phyloP scores from a whole-genome alignment of 35 echinoderm and acorn worm genomes.

The Acanthaster planci region DNA sequence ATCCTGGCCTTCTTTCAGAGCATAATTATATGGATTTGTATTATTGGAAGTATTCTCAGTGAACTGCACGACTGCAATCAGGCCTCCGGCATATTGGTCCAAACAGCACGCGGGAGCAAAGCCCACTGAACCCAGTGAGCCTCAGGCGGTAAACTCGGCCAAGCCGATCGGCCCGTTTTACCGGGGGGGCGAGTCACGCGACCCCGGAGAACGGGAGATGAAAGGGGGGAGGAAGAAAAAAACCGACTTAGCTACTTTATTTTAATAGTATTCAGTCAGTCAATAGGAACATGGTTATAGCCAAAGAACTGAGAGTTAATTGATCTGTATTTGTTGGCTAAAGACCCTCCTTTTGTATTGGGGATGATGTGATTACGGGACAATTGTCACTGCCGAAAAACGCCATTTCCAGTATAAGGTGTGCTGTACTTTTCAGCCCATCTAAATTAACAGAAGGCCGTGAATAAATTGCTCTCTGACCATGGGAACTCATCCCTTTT shows the following conservation, averaged over 20 bases:
- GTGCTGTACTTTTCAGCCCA: conserved; percentile 6
- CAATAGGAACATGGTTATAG: neutral
- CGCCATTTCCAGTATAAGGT: neutral
- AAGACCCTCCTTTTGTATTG: neutral
- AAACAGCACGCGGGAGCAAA: neutral
- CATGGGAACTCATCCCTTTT: neutral
- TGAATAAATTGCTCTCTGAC: conserved; percentile 1
- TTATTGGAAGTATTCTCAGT: neutral
- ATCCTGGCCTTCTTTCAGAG: neutral
- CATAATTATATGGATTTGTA: conserved; percentile 22
- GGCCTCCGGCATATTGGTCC: neutral
- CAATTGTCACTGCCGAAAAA: neutral
- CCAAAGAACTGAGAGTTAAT: neutral
- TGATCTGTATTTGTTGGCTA: neutral
- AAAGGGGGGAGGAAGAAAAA: neutral
- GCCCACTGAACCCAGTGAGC: neutral
- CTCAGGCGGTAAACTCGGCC: neutral
- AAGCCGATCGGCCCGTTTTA: neutral
- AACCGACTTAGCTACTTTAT: neutral
- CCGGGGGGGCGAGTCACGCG: conserved; percentile 10
- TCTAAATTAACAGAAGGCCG: neutral
- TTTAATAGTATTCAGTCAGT: neutral
- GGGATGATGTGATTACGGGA: neutral
- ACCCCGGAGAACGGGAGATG: neutral
- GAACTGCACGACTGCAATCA: neutral